Base-by-base conservation (phyloP, 1,140 invertebrate genomes). In the Calosoma granatense region DNA sequence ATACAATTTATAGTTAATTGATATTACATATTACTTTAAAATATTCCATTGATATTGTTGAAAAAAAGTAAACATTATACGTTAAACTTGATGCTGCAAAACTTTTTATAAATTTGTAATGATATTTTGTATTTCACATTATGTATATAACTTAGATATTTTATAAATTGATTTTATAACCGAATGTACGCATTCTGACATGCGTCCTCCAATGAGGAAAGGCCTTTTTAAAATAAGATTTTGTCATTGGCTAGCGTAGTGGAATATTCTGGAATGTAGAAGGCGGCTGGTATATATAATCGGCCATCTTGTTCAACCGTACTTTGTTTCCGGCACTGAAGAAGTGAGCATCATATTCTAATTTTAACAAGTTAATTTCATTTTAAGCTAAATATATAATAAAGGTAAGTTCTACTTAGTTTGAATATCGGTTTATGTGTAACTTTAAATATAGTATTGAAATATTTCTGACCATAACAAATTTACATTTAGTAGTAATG, bases 181-280 rank as follows among this genome's bases (percentile, higher is more conserved):
- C n/a, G n/a, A n/a, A 9, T 36, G 26, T 36, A 36, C 26, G 26
- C 26, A 36, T 36, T 36, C 26, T 36, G 26, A 36, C 26, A 36
- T n/a, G n/a, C 6, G 41, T 47, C 9, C 17, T 12, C 41, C 41
- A 47, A 47, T 47, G 17, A 47, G 15, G 6, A 12, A 17, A 3
- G 41, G 17, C 14, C 9, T 47, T 9, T 47, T 47, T 11, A 17
- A 47, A 47, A 11, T 17, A 3, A 11, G 4, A 17, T 17, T 9
- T 47, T 47, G 17, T 54, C 39, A 59, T 61, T 61, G 60, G 60
- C 41, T 14, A 11, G 21, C 1, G 2, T 30, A 47, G 41, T 56
- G 56, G 57, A 64, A 63, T 22, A 15, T 64, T 64, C 63, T 63
- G 62, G 63, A 64, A 64, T 55, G 55, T 54, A 9, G 41, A 47